Conservation (phyloP, 2,888 invertebrate genomes). For the Xestia xanthographa region DNA sequence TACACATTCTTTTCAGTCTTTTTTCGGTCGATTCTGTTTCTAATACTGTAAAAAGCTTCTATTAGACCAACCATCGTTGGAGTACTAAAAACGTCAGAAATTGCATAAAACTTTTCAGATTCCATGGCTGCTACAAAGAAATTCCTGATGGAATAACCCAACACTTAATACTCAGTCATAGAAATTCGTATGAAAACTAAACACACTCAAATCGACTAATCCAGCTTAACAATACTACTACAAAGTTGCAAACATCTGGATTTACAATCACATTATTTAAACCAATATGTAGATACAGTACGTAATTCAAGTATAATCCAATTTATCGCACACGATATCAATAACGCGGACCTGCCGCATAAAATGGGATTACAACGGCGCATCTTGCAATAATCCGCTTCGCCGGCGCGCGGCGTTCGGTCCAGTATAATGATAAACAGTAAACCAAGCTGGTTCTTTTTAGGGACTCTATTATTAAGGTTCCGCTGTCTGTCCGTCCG, state of each 20-base stretch:
- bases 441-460: not conserved
- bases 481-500: not conserved
- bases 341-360: constrained; percentile 36
- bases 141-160: no score
- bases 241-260: not conserved
- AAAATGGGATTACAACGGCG: constrained; percentile 57
- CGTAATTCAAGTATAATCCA: constrained; percentile 15
- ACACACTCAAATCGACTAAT: not conserved
- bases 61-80: no score
- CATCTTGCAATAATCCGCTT: constrained; percentile 44
- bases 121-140: no score
- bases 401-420: constrained; percentile 11
- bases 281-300: constrained; percentile 26
- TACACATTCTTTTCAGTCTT: no score
- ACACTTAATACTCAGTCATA: no score
- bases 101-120: no score
- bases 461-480: not conserved
- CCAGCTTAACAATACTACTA: not conserved
- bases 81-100: no score
- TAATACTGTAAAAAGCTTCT: no score
- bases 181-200: not conserved
- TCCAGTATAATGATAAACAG: constrained; percentile 11
- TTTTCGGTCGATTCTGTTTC: no score
- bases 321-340: constrained; percentile 48
- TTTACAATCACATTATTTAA: not conserved